These are phyloP conservation scores for Melanotaenia trifasciata DNA, from an alignment of 2,797 vertebrate genomes.

Conservation along the genomic window DNA sequence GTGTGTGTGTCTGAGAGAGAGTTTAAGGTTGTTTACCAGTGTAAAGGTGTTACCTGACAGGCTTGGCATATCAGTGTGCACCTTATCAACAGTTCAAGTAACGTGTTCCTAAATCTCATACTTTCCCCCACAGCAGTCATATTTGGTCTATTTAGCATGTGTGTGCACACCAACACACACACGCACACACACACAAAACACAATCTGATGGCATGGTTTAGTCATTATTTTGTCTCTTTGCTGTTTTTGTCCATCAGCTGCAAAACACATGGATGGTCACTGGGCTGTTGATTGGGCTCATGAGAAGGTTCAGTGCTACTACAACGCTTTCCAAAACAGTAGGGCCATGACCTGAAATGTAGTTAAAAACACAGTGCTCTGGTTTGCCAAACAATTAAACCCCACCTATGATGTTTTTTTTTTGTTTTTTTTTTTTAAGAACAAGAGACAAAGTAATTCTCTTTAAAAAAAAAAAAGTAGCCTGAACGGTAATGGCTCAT, in stretches of 20 bases:
- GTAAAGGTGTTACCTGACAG: constrained; percentile 57
- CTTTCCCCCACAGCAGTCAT: constrained; percentile 48
- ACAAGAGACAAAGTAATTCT: neutral
- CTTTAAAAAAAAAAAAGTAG: too few species aligned
- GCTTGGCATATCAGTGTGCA: constrained; percentile 51
- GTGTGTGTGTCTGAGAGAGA: constrained; percentile 16
- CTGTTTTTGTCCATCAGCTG: constrained; percentile 48
- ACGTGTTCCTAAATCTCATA: constrained; percentile 53
- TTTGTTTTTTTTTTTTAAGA: neutral
- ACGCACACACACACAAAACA: constrained; percentile 1
- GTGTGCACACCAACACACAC: neutral
- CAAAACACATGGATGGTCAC: constrained; percentile 54
- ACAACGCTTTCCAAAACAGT: constrained; percentile 27
- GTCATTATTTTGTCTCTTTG: constrained; percentile 33
- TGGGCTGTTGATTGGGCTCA: constrained; percentile 40
- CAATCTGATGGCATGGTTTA: constrained; percentile 11
- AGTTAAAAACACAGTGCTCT: neutral
- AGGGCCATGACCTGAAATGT: constrained; percentile 3
- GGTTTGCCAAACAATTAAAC: neutral
- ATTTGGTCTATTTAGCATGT: constrained; percentile 41
- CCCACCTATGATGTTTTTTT: neutral
- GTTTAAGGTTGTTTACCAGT: constrained; percentile 48
- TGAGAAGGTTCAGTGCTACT: constrained; percentile 25
- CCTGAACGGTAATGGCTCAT: neutral
- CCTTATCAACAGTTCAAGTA: constrained; percentile 61